phyloP scores from a whole-genome alignment of 1,140 invertebrate species.

The Macrobrachium rosenbergii region DNA sequence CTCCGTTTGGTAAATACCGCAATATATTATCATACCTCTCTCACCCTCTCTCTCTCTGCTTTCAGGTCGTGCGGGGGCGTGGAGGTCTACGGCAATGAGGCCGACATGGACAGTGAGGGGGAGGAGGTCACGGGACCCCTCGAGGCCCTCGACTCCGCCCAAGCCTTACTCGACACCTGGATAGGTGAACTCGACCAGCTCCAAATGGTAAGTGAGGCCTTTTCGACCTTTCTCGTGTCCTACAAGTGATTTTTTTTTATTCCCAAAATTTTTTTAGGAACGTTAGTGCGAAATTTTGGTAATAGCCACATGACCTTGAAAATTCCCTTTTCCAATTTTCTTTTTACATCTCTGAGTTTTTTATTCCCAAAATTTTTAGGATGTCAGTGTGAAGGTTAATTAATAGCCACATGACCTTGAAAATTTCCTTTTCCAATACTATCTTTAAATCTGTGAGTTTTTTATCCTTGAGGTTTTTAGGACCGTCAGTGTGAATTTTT shows the following conservation, averaged over 20 bases:
- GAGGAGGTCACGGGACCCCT: conserved; percentile 50
- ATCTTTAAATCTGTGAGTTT: no score
- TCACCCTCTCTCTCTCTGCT: neutral
- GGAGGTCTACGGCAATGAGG: conserved; percentile 53
- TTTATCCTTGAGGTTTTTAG: no score
- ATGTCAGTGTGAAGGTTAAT: no score
- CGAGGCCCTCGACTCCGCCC: conserved; percentile 47
- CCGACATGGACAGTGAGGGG: conserved; percentile 45
- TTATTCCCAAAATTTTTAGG: no score
- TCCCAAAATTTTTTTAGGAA: no score
- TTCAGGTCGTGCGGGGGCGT: conserved; percentile 51
- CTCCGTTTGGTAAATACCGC: no score
- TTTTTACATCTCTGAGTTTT: no score
- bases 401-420: no score
- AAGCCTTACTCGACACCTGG: conserved; percentile 45
- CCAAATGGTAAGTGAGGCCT: conserved; percentile 37
- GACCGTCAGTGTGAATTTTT: no score
- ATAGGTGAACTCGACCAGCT: conserved; percentile 45
- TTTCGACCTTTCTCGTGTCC: neutral
- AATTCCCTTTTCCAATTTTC: no score
- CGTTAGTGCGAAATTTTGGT: neutral
- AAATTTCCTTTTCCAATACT: no score
- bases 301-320: neutral
- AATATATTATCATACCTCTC: neutral
- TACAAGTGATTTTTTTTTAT: neutral